Base-by-base conservation (phyloP, 2,888 invertebrate species). In the Drosophila helvetica region DNA sequence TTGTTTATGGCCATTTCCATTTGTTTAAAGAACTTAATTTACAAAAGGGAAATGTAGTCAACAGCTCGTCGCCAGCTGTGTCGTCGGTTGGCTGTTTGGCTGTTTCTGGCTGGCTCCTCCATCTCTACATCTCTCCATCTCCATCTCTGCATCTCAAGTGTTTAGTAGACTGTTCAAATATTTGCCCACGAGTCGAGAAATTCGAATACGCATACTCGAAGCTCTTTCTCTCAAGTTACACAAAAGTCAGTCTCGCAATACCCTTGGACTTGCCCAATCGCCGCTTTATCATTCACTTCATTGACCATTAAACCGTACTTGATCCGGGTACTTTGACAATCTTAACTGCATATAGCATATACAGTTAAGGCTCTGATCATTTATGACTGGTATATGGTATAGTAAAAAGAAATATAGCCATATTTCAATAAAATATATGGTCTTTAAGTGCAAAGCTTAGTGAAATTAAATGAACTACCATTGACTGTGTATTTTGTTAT, bases 1-100 rank as follows among this genome's bases (percentile, higher is more conserved):
- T 86, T 82, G 86, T 86, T 82, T 82, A 86, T 80, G 76, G 68
- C 52, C 82, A 72, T 83, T 82, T 85, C 65, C 64, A 78, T 83
- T 86, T 82, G 86, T 86, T 86, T 80, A 77, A 69, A 78, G 75
- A 86, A 78, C 77, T 80, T 70, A 68, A 80, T 82, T 80, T 66
- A 72, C 64, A 60, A 62, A 25, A 46, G 30, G 30, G 42, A 58
- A 58, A 52, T 19, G 19, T 60, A 69, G 69, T 47, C 48, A 27
- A 45, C 62, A 38, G 30, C 47, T 27, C 27, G 22, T 18, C 15
- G 57, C 30, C 33, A 12, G 3, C 18, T 17, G 19, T 15, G 19
- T 47, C 12, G 33, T 33, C 33, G 12, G 22, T 22, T 22, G 22
- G 22, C 22, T 22, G 22, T 3, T 22, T 5, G 22, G 22, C 22